These are phyloP conservation scores for Halcyon senegalensis DNA, from an alignment of 2,113 vertebrate genomes.

Conservation along the genomic window DNA sequence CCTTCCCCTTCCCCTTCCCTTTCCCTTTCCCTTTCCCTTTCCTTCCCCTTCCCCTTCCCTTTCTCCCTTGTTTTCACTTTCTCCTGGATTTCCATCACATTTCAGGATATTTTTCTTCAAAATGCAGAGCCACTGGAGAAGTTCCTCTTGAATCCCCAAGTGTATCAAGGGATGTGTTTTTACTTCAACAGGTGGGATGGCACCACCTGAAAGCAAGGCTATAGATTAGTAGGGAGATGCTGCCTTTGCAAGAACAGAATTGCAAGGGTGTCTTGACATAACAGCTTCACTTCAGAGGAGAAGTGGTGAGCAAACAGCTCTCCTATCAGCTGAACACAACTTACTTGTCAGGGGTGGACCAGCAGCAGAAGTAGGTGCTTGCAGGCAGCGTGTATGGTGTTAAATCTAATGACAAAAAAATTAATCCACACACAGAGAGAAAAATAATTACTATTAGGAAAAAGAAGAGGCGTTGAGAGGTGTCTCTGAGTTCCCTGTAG, in stretches of 20 bases:
- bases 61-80: rapidly evolving
- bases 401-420: background rate
- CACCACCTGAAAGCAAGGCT: background rate
- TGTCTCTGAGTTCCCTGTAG: background rate
- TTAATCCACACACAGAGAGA: background rate
- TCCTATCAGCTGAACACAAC: background rate
- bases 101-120: background rate
- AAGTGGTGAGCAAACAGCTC: background rate
- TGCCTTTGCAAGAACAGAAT: background rate
- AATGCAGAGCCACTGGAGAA: background rate
- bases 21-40: too few species aligned
- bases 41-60: background rate
- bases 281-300: background rate
- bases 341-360: background rate
- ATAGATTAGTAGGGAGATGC: background rate
- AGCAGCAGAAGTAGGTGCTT: background rate
- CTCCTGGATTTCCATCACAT: background rate
- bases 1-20: background rate
- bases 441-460: background rate
- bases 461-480: background rate
- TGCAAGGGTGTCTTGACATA: background rate
- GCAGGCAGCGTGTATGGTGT: background rate
- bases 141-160: background rate
- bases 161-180: background rate
- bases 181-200: background rate